Evolutionary conservation across 2,113 vertebrate genomes (phyloP).

Genomic region (Peromyscus maniculatus): DNA sequence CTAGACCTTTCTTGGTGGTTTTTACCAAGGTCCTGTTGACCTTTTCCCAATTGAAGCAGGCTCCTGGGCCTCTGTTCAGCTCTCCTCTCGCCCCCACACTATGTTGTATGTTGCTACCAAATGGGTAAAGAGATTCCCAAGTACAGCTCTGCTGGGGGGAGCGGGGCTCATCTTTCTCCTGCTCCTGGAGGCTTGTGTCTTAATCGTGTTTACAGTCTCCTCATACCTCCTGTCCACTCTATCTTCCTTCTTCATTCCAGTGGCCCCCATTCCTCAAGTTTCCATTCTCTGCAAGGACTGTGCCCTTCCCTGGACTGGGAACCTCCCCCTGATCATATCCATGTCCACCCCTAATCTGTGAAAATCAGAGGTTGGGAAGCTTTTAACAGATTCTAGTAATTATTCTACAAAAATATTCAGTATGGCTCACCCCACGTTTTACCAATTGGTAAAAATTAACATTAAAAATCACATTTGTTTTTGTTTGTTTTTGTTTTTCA

Average conservation of each 20-base stretch:
- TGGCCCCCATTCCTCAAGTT: background rate
- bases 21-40: background rate
- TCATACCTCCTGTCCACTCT: background rate
- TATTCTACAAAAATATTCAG: slow-evolving; percentile 13
- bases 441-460: background rate
- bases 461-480: background rate
- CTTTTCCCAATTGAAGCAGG: background rate
- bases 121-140: background rate
- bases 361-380: slow-evolving; percentile 22
- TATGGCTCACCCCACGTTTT: background rate
- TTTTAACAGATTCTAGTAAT: background rate
- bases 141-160: too few relatives aligned
- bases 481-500: too few relatives aligned
- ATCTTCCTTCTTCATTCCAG: background rate
- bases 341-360: background rate
- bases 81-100: background rate
- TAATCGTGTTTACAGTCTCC: background rate
- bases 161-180: background rate
- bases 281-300: background rate
- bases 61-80: background rate
- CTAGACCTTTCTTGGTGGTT: background rate
- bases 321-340: background rate
- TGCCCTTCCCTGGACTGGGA: background rate
- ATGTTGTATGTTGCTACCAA: background rate
- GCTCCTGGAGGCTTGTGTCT: background rate